Conservation (phyloP, 2,888 invertebrate species). For the Tenthredo mesomela region DNA sequence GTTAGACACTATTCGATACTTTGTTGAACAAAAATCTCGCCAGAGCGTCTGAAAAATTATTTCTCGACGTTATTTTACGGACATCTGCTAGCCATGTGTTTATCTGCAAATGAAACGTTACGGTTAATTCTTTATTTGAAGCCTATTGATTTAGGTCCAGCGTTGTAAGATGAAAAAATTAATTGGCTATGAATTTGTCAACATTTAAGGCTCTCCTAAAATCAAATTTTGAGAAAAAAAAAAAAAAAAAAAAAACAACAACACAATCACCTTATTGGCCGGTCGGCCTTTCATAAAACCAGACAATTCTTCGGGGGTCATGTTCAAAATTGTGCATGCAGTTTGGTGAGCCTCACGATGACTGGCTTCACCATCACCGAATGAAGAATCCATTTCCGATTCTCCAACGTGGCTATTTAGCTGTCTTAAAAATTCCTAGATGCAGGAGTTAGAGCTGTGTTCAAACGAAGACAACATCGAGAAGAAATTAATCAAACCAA, state of each 20-base stretch:
- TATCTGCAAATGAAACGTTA: constrained; percentile 55
- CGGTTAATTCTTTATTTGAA: neutral
- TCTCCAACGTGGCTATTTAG: constrained; percentile 55
- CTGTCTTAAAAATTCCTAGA: constrained; percentile 59
- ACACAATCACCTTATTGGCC: constrained; percentile 18
- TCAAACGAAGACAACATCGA: neutral
- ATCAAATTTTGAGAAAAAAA: neutral
- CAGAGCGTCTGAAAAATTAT: constrained; percentile 56
- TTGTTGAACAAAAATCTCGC: constrained; percentile 57
- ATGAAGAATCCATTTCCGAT: constrained; percentile 50
- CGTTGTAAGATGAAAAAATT: neutral
- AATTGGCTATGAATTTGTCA: neutral
- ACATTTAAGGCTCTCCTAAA: neutral
- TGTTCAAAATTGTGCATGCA: constrained; percentile 66
- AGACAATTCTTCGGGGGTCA: constrained; percentile 64
- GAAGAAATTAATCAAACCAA: neutral
- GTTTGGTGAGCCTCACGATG: constrained; percentile 65
- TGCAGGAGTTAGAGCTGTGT: neutral
- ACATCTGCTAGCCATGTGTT: constrained; percentile 59
- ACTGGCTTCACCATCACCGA: constrained; percentile 60
- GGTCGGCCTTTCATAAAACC: constrained; percentile 62
- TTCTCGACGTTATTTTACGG: constrained; percentile 56
- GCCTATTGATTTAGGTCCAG: neutral
- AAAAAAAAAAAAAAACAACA: neutral
- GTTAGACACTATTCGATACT: constrained; percentile 39